Evolutionary conservation across 2,113 vertebrate genomes (phyloP).

Genomic region (Vombatus ursinus): DNA sequence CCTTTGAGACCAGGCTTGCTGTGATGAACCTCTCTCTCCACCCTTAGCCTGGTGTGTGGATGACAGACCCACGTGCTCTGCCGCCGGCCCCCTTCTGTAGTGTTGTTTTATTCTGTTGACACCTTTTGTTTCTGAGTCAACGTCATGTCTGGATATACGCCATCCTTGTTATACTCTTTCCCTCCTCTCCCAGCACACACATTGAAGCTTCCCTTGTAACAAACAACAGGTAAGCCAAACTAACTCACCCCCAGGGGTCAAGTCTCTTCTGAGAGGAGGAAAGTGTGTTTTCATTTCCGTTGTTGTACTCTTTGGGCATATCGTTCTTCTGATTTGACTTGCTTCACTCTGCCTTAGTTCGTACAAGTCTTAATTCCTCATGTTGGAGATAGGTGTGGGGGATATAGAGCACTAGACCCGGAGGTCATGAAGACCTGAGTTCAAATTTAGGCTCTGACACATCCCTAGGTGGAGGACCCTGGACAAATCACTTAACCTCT

Average conservation of each 20-base stretch:
- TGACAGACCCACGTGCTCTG: not conserved
- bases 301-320: not conserved
- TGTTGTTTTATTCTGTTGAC: not conserved
- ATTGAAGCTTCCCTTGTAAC: not conserved
- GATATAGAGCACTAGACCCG: too few species aligned
- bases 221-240: not conserved
- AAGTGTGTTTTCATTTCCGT: not conserved
- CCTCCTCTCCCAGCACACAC: not conserved
- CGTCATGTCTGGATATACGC: not conserved
- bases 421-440: not conserved
- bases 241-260: not conserved
- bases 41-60: not conserved
- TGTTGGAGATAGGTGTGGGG: not conserved
- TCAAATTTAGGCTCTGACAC: not conserved
- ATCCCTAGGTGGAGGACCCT: not conserved
- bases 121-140: not conserved
- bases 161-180: not conserved
- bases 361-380: not conserved
- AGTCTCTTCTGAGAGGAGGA: not conserved
- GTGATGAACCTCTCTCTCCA: not conserved
- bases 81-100: not conserved
- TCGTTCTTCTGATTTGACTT: not conserved
- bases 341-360: not conserved
- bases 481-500: not conserved
- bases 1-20: not conserved